Percentiles rank a stretch among this genome's conserved stretches.
Conservation (phyloP, 2,888 invertebrate species). For the Stenotaenia linearis region DNA sequence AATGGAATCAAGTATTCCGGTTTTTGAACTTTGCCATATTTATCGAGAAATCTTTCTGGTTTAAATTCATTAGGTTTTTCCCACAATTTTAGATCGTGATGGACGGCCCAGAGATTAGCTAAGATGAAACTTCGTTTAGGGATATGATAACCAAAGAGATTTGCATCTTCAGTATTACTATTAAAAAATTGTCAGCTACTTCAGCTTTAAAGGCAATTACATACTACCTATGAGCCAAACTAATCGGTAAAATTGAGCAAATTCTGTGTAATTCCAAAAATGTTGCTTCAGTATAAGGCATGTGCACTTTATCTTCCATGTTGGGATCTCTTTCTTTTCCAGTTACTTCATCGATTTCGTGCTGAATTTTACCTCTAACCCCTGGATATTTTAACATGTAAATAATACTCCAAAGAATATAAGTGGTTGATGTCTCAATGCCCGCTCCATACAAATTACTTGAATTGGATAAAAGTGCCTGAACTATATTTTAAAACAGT, state of each 20-base stretch:
- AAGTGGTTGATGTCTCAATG: background rate
- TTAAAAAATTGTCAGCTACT: too few relatives aligned
- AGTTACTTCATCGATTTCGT: conserved; percentile 4
- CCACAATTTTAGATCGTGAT: background rate
- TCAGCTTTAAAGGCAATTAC: too few relatives aligned
- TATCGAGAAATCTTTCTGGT: background rate
- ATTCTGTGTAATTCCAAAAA: background rate
- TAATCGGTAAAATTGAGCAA: background rate
- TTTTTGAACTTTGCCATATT: background rate
- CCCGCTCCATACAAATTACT: background rate
- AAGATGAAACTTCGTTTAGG: background rate
- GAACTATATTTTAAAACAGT: background rate
- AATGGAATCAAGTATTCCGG: background rate
- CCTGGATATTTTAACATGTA: background rate
- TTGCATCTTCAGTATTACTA: too few relatives aligned
- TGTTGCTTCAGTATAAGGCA: conserved; percentile 17
- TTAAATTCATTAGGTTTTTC: background rate
- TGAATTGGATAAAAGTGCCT: background rate
- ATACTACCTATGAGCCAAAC: background rate
- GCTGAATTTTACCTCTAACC: background rate
- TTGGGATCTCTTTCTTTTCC: background rate
- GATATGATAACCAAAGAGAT: background rate
- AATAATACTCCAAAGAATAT: background rate
- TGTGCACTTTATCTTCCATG: background rate
- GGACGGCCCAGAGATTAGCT: background rate